Conservation (phyloP, 2,797 vertebrate genomes). For the Coluber constrictor region DNA sequence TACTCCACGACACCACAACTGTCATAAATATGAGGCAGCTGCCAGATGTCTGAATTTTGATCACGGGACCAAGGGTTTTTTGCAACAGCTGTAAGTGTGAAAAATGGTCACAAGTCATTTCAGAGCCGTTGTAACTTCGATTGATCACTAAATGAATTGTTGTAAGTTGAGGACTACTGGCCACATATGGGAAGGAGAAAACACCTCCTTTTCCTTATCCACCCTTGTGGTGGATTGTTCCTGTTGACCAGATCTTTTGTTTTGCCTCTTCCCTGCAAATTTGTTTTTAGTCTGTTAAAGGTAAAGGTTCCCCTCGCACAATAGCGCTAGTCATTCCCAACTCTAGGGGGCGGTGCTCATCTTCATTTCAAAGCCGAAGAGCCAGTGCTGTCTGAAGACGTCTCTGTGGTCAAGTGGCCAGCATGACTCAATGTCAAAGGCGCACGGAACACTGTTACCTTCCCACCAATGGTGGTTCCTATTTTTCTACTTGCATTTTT, state of each 20-base stretch:
- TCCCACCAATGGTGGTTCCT: too few relatives aligned
- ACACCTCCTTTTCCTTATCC: background rate
- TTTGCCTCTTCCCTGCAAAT: background rate
- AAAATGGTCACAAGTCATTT: background rate
- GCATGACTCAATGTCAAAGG: too few relatives aligned
- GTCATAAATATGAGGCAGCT: background rate
- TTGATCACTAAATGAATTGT: background rate
- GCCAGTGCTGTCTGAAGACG: too few relatives aligned
- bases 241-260: background rate
- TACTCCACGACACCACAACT: background rate
- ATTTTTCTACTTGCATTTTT: too few relatives aligned
- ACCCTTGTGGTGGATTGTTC: background rate
- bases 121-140: too few relatives aligned
- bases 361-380: too few relatives aligned
- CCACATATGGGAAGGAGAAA: conserved; percentile 19
- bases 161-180: background rate
- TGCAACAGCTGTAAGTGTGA: background rate
- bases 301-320: too few relatives aligned
- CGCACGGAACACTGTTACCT: too few relatives aligned
- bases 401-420: too few relatives aligned
- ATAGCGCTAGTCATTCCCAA: too few relatives aligned
- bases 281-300: background rate
- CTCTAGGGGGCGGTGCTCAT: too few relatives aligned
- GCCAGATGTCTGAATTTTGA: background rate
- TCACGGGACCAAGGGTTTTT: background rate